A percentile compares a stretch with the other conserved stretches of the same genome.
Conservation (phyloP, 2,888 invertebrate genomes). For the Ashinkailepas kermadecensis region DNA sequence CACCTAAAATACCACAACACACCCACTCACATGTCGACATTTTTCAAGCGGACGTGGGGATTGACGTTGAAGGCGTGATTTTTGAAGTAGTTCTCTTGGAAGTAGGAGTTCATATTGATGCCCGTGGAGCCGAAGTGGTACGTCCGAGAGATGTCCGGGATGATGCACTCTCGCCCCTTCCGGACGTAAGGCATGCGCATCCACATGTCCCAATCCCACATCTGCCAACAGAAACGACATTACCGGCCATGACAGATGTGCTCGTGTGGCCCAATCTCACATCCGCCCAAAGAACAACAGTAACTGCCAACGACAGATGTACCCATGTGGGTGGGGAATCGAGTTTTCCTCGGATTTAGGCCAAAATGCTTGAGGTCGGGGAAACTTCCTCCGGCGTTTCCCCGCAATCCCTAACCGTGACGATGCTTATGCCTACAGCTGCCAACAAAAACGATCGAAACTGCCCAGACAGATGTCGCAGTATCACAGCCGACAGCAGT, state of each 20-base stretch:
- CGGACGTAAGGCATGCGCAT: conserved; percentile 50
- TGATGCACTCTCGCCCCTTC: conserved; percentile 51
- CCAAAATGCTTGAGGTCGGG: too few relatives aligned
- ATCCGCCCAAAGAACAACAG: too few relatives aligned
- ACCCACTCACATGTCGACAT: conserved; percentile 42
- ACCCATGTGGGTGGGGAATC: too few relatives aligned
- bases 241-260: not conserved
- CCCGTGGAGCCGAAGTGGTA: conserved; percentile 55
- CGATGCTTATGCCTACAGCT: too few relatives aligned
- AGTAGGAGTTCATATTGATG: conserved; percentile 54
- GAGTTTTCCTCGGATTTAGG: too few relatives aligned
- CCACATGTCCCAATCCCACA: conserved; percentile 55
- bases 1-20: conserved; percentile 25
- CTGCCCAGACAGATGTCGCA: too few relatives aligned
- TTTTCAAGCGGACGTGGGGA: conserved; percentile 46
- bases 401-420: too few relatives aligned
- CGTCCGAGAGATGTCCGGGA: conserved; percentile 53
- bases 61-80: conserved; percentile 50
- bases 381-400: too few relatives aligned
- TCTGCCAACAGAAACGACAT: not conserved
- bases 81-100: conserved; percentile 54
- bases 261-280: not conserved
- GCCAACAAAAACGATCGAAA: too few relatives aligned
- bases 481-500: too few relatives aligned
- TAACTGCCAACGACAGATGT: too few relatives aligned